Base-by-base conservation (phyloP, 2,888 invertebrate genomes). In the Aricia artaxerxes region DNA sequence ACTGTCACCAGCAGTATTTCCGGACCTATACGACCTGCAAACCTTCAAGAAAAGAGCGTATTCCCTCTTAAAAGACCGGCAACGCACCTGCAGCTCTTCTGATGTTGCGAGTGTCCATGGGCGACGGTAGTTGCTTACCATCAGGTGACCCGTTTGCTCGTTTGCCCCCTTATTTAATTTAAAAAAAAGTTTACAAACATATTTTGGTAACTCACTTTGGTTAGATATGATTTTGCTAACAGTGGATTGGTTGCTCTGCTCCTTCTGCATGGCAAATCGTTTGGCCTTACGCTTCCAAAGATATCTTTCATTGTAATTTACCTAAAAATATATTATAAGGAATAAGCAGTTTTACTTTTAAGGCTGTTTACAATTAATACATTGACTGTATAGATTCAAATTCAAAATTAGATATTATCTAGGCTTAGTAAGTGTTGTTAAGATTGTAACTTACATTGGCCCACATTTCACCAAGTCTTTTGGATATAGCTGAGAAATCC, bases 381-480 rank as follows among this genome's bases (percentile, higher is more conserved):
- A 49, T 11, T 49, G 49, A 49, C 9, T 49, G 49, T 49, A 49
- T 2, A 49, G 9, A 44, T 44, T 44, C 44, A 44, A 44, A 9
- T 44, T 44, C 40, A 40, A 40, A 40, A 40, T 5, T 44, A 24
- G 24, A 24, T 24, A 44, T 7, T 49, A 49, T 49, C 49, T 9
- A 49, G 9, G 49, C 49, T 49, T 49, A 49, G 57, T 16, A 57
- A 53, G 57, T 57, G 38, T 77, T 53, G n/a, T 35, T 57, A 6
- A 24, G 1, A 11, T 24, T 64, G 2, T 11, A 3, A 81, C 94
- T 90, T 77, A 98, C 97, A 84, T 97, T 97, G 53, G 97, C 96
- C 98, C 98, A 98, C 89, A 98, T 95, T 88, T 98, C 98, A 61
- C 98, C 98, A 13, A 98, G 95, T 11, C 97, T 95, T 85, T 97